These are phyloP conservation scores for Erebia palarica DNA, from an alignment of 2,888 invertebrate species.

Conservation along the genomic window DNA sequence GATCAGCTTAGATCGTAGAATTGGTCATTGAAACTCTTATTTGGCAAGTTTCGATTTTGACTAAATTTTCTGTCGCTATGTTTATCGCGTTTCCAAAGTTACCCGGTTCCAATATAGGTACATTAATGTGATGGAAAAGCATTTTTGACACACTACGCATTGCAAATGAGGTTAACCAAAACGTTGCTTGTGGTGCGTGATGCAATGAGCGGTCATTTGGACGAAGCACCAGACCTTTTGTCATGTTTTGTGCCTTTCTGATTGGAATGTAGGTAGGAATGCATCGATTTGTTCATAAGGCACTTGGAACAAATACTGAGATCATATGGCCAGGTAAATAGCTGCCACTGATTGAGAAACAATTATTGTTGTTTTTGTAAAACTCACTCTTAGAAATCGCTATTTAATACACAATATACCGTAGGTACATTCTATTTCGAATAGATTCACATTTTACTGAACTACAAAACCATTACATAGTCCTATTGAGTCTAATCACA, in stretches of 20 bases:
- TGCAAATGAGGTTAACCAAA: not conserved
- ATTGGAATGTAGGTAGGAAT: constrained; percentile 71
- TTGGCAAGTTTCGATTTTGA: too few relatives aligned
- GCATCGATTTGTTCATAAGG: constrained; percentile 78
- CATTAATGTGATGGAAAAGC: too few relatives aligned
- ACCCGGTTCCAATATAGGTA: too few relatives aligned
- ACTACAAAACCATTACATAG: constrained; percentile 69
- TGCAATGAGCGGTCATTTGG: not conserved
- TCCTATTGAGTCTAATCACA: constrained; percentile 66
- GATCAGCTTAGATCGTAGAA: too few relatives aligned
- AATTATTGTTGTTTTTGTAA: constrained; percentile 11
- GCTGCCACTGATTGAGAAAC: constrained; percentile 24
- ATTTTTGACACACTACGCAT: not conserved
- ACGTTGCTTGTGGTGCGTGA: not conserved
- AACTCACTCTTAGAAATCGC: constrained; percentile 27
- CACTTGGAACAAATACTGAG: constrained; percentile 79
- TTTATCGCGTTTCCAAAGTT: too few relatives aligned
- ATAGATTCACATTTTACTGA: constrained; percentile 47
- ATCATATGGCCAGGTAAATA: constrained; percentile 49
- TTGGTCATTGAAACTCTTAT: too few relatives aligned
- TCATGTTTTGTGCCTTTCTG: constrained; percentile 25
- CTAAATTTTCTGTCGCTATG: too few relatives aligned
- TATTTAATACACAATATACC: constrained; percentile 35
- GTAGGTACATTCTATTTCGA: constrained; percentile 32
- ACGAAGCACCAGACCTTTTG: not conserved